Percentiles rank a stretch among this genome's conserved stretches.
Conservation (phyloP, 1,140 invertebrate genomes). For the Anoplolepis gracilipes region DNA sequence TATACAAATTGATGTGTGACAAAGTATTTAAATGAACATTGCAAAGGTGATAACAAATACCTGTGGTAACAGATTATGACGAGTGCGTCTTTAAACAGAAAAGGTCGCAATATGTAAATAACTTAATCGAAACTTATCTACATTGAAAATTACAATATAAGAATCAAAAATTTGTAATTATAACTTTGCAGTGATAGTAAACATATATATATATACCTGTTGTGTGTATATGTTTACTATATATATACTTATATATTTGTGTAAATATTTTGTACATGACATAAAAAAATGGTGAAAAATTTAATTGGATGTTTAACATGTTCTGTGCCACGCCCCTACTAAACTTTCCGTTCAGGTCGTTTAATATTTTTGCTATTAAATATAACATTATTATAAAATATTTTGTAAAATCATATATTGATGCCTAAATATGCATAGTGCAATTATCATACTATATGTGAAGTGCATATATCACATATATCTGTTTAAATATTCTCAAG, state of each 20-base stretch:
- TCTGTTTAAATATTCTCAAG: no score
- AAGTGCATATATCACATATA: no score
- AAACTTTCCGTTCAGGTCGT: no score
- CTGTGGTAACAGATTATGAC: conserved; percentile 20
- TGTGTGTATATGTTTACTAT: neutral
- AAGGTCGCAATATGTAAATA: conserved; percentile 36
- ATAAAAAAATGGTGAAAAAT: neutral
- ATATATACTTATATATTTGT: conserved; percentile 2
- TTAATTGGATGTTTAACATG: conserved; percentile 16
- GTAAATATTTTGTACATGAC: conserved; percentile 32
- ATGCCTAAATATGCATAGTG: no score
- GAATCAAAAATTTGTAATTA: conserved; percentile 48
- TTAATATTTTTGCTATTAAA: no score
- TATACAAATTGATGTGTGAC: conserved; percentile 85
- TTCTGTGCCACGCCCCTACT: neutral
- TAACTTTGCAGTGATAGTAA: conserved; percentile 16
- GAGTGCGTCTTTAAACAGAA: neutral
- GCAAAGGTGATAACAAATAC: conserved; percentile 5
- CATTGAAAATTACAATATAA: neutral
- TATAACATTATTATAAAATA: no score
- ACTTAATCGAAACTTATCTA: neutral
- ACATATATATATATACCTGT: neutral
- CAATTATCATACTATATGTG: no score
- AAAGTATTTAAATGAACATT: conserved; percentile 73
- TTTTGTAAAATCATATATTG: no score